Percentiles rank a stretch among this genome's conserved stretches.
phyloP scores from a whole-genome alignment of 2,113 vertebrate species.

The Sinocyclocheilus anophthalmus region DNA sequence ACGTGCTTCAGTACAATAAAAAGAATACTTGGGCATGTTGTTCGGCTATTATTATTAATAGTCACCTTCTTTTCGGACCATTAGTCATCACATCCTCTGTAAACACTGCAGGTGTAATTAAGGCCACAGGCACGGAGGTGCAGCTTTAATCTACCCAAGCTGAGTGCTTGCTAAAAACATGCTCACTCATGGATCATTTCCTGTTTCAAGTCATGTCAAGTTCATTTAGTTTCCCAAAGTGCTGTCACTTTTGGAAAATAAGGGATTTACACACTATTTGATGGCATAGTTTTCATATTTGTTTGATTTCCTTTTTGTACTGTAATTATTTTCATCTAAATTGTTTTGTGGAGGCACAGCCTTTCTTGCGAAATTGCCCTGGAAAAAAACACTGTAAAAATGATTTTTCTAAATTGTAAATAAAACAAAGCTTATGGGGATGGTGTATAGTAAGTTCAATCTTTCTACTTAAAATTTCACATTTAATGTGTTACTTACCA shows the following conservation, averaged over 20 bases:
- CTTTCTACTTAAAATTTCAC: too few species aligned
- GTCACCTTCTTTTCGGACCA: slow-evolving; percentile 2
- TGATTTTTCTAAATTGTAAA: too few species aligned
- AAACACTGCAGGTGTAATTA: slow-evolving; percentile 24
- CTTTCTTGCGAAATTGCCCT: background rate
- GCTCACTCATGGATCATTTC: background rate
- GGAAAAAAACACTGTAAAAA: background rate
- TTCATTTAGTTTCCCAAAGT: slow-evolving; percentile 4
- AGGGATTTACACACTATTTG: background rate
- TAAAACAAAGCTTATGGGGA: too few species aligned
- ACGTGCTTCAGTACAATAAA: too few species aligned
- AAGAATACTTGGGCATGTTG: background rate
- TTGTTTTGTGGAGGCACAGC: background rate
- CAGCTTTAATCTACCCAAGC: slow-evolving; percentile 5
- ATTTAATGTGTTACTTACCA: too few species aligned
- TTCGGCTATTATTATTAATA: slow-evolving; percentile 11
- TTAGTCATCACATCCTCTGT: slow-evolving; percentile 17
- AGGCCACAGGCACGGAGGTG: background rate
- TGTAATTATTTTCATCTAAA: background rate
- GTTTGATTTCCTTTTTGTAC: background rate
- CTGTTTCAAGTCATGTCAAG: background rate
- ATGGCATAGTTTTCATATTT: background rate
- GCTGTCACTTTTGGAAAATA: background rate
- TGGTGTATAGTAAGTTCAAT: too few species aligned
- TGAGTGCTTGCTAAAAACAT: background rate